A percentile compares a stretch with the other conserved stretches of the same genome.
phyloP scores from a whole-genome alignment of 1,140 invertebrate genomes.

The Drosophila tani region DNA sequence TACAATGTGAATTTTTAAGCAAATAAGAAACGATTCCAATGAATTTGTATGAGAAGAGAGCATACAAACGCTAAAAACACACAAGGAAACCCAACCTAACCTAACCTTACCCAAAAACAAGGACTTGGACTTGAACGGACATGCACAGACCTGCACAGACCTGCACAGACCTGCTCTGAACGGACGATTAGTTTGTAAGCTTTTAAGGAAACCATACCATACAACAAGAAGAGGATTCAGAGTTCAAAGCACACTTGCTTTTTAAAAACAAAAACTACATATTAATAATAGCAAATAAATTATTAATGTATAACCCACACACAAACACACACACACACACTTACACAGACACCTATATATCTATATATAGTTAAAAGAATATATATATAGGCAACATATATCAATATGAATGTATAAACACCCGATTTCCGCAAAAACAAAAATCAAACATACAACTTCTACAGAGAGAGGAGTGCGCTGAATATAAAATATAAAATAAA shows the following conservation, averaged over 20 bases:
- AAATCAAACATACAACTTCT: background rate
- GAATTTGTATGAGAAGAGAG: constrained; percentile 31
- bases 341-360: constrained; percentile 11
- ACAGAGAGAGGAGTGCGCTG: constrained; percentile 24
- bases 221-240: background rate
- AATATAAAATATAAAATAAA: constrained; percentile 41
- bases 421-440: constrained; percentile 29
- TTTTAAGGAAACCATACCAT: constrained; percentile 5
- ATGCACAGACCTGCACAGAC: background rate
- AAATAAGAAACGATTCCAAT: constrained; percentile 43
- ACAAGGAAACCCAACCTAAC: background rate
- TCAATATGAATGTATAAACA: constrained; percentile 46
- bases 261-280: constrained; percentile 32
- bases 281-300: constrained; percentile 33
- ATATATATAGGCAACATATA: constrained; percentile 14
- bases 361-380: constrained; percentile 27
- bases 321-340: constrained; percentile 27
- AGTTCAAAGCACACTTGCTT: constrained; percentile 34
- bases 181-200: constrained; percentile 23
- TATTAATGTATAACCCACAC: constrained; percentile 48
- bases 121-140: background rate
- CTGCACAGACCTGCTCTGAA: background rate
- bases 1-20: constrained; percentile 18
- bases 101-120: background rate
- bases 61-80: constrained; percentile 16